phyloP scores from a whole-genome alignment of 2,797 vertebrate genomes.

The Danio tinwini region DNA sequence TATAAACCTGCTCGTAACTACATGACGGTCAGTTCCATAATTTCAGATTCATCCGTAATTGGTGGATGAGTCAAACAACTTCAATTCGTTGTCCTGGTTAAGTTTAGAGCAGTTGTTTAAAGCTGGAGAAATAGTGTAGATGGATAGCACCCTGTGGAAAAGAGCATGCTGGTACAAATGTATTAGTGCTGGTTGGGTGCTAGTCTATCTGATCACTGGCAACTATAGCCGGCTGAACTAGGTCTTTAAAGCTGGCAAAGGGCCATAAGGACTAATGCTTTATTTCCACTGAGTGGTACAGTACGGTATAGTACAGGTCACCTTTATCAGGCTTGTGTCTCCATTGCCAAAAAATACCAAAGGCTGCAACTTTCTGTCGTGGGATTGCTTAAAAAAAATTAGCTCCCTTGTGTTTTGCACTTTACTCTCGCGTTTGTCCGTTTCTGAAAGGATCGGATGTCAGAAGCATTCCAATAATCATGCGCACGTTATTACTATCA shows the following conservation, averaged over 20 bases:
- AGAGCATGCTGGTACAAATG: background rate
- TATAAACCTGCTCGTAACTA: conserved; percentile 42
- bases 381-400: no score
- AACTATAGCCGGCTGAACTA: background rate
- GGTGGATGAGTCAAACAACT: conserved; percentile 23
- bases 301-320: no score
- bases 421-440: no score
- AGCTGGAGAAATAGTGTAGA: background rate
- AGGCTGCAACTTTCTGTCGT: no score
- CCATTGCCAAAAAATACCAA: no score
- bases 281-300: no score
- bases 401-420: no score
- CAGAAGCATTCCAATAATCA: no score
- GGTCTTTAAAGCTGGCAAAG: background rate
- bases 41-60: conserved; percentile 20
- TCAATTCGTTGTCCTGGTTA: conserved; percentile 18
- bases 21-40: conserved; percentile 12
- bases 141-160: background rate
- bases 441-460: no score
- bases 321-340: no score
- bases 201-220: background rate
- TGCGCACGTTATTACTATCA: no score
- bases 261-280: background rate
- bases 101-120: background rate
- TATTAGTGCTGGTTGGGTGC: background rate